phyloP scores from a whole-genome alignment of 2,888 invertebrate species.

The Esperia sulphurella region DNA sequence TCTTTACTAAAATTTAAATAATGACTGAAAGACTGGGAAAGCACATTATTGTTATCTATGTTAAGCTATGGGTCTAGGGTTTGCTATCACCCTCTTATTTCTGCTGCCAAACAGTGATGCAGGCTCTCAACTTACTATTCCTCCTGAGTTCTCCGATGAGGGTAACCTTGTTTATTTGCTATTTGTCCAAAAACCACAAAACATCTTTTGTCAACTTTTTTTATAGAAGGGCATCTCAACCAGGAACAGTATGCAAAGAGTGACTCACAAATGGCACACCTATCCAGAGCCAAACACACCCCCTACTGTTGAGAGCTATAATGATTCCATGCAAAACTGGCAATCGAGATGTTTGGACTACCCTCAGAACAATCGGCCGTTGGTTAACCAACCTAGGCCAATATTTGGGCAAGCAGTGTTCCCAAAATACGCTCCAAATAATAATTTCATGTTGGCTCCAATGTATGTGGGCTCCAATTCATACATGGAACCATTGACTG shows the following conservation, averaged over 20 bases:
- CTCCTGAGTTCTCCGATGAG: too few species aligned
- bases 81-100: too few species aligned
- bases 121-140: too few species aligned
- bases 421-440: constrained; percentile 23
- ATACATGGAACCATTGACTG: neutral
- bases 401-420: constrained; percentile 32
- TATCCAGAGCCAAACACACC: constrained; percentile 39
- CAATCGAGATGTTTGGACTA: constrained; percentile 1
- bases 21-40: too few species aligned
- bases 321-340: neutral
- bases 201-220: neutral
- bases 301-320: constrained; percentile 16
- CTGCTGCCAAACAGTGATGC: too few species aligned
- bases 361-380: neutral
- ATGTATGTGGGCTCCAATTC: too few species aligned
- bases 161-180: too few species aligned
- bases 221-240: constrained; percentile 22
- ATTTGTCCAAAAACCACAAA: too few species aligned
- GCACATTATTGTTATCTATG: too few species aligned
- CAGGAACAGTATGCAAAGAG: constrained; percentile 14
- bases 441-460: neutral
- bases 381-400: constrained; percentile 9
- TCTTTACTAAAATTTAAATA: too few species aligned
- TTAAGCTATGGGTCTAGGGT: too few species aligned
- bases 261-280: constrained; percentile 22